phyloP scores from a whole-genome alignment of 2,888 invertebrate species.

The Eristalis tenax region DNA sequence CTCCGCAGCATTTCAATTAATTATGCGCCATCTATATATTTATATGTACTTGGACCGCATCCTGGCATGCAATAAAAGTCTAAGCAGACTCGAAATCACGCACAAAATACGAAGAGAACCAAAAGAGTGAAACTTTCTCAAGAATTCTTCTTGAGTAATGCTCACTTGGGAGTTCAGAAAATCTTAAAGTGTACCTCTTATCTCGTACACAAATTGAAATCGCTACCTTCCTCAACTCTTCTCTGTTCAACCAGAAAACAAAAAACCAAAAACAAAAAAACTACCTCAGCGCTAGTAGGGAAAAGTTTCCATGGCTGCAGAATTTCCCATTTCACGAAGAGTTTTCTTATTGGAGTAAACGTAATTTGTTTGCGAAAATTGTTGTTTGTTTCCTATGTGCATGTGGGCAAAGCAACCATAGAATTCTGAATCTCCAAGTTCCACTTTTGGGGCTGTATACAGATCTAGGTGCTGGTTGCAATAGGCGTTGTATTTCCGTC shows the following conservation, averaged over 20 bases:
- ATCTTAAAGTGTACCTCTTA: conserved; percentile 60
- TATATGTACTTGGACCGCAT: neutral
- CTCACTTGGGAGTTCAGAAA: conserved; percentile 56
- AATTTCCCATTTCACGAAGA: conserved; percentile 62
- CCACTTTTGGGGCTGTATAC: conserved; percentile 6
- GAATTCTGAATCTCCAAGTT: neutral
- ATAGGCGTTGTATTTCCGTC: conserved; percentile 23
- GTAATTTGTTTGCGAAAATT: conserved; percentile 62
- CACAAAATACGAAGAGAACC: neutral
- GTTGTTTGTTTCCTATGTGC: conserved; percentile 31
- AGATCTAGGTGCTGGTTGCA: conserved; percentile 26
- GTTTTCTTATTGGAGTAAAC: conserved; percentile 66
- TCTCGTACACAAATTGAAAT: conserved; percentile 63
- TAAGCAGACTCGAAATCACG: conserved; percentile 32
- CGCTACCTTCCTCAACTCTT: conserved; percentile 5
- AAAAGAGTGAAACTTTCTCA: conserved; percentile 45
- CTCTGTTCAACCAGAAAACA: neutral
- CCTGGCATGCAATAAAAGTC: conserved; percentile 45
- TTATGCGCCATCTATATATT: conserved; percentile 51
- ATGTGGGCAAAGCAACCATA: conserved; percentile 21
- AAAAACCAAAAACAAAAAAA: neutral
- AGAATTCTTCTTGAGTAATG: conserved; percentile 44
- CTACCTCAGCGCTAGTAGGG: neutral
- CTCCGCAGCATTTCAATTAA: conserved; percentile 53
- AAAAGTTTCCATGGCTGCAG: conserved; percentile 60